Conservation (phyloP, 2,113 vertebrate species). For the Gallinago paraguaiae region DNA sequence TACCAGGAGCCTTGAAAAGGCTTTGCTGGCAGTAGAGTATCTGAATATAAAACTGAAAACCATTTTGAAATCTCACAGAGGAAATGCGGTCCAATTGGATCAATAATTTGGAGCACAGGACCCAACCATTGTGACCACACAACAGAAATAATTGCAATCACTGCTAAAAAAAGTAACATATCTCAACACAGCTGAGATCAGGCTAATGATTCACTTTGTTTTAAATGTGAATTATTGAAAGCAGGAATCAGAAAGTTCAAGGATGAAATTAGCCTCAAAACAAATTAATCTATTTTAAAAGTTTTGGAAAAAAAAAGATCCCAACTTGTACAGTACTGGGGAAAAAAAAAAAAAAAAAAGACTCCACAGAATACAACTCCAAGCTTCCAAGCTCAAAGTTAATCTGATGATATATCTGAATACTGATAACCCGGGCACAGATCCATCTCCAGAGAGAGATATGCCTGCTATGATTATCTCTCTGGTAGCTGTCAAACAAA, state of each 20-base stretch:
- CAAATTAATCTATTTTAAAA: slow-evolving; percentile 60
- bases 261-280: slow-evolving; percentile 41
- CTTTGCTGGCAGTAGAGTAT: slow-evolving; percentile 21
- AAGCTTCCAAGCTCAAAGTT: slow-evolving; percentile 41
- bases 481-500: slow-evolving; percentile 65
- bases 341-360: neutral
- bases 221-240: slow-evolving; percentile 55
- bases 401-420: slow-evolving; percentile 49
- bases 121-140: slow-evolving; percentile 51
- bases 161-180: slow-evolving; percentile 53
- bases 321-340: neutral
- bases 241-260: slow-evolving; percentile 55
- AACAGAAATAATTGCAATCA: slow-evolving; percentile 63
- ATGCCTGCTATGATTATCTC: slow-evolving; percentile 66
- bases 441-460: slow-evolving; percentile 59
- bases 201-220: slow-evolving; percentile 52
- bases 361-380: neutral
- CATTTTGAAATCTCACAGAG: slow-evolving; percentile 46
- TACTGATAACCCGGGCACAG: slow-evolving; percentile 50
- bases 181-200: slow-evolving; percentile 58
- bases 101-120: slow-evolving; percentile 58
- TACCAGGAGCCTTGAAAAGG: slow-evolving; percentile 15
- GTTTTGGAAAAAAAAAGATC: neutral
- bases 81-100: slow-evolving; percentile 55
- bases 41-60: slow-evolving; percentile 3